These are phyloP conservation scores for Sebastes cheni DNA, from an alignment of 2,797 vertebrate genomes.

Conservation along the genomic window DNA sequence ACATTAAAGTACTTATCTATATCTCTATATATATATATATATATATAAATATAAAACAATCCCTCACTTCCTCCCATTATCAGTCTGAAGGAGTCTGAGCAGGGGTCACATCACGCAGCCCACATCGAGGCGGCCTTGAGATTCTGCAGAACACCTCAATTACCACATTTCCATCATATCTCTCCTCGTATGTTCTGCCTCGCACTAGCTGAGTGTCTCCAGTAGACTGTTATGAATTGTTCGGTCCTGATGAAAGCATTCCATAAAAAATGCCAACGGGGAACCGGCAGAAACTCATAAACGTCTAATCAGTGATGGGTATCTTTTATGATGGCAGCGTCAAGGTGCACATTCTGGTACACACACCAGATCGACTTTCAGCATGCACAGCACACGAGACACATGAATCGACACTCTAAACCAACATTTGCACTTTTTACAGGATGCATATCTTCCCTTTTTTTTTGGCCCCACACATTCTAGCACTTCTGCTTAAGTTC, in stretches of 20 bases:
- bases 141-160: conserved; percentile 12
- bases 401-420: background rate
- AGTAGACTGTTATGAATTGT: conserved; percentile 38
- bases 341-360: background rate
- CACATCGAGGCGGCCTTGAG: conserved; percentile 14
- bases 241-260: conserved; percentile 34
- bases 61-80: background rate
- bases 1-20: too few relatives aligned
- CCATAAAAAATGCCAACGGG: conserved; percentile 33
- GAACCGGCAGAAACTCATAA: conserved; percentile 40
- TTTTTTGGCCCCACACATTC: background rate
- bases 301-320: conserved; percentile 22
- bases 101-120: conserved; percentile 7
- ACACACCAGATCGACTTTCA: background rate
- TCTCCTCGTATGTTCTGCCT: conserved; percentile 1
- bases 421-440: background rate
- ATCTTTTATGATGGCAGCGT: conserved; percentile 37
- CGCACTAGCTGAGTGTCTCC: conserved; percentile 4
- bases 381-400: background rate
- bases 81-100: conserved; percentile 17
- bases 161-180: conserved; percentile 24
- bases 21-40: too few relatives aligned
- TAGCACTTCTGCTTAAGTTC: background rate
- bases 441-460: background rate
- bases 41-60: too few relatives aligned